Conservation (phyloP, 2,113 vertebrate species). For the Leucopsar rothschildi region DNA sequence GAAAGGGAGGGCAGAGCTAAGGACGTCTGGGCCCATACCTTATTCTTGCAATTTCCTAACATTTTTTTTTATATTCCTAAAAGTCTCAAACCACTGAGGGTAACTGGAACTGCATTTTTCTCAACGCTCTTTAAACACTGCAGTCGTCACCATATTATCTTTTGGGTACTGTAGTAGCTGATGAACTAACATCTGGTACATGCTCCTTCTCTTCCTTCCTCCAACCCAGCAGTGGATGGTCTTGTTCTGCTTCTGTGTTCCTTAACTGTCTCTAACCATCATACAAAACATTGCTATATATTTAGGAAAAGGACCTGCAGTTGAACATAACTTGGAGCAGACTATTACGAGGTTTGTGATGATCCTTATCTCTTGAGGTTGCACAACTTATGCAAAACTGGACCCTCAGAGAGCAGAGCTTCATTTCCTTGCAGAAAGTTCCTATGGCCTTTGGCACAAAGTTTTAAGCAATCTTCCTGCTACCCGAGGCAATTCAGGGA, state of each 20-base stretch:
- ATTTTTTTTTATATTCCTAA: neutral
- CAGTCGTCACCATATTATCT: neutral
- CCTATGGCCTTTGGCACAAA: neutral
- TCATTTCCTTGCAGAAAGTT: neutral
- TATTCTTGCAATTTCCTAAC: neutral
- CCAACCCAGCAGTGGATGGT: neutral
- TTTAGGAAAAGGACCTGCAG: neutral
- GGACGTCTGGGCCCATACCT: fast-evolving
- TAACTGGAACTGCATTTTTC: neutral
- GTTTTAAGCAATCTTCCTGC: neutral
- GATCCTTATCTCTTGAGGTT: neutral
- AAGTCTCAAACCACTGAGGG: neutral
- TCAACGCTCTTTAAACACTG: neutral
- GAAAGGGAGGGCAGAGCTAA: neutral
- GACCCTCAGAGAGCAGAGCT: neutral
- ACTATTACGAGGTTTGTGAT: neutral
- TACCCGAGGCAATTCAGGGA: neutral
- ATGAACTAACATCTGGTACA: neutral
- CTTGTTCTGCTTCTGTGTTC: neutral
- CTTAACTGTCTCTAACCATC: neutral
- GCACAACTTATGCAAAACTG: neutral
- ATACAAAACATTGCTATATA: neutral
- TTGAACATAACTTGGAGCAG: neutral
- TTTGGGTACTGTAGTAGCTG: neutral
- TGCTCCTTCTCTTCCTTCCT: neutral